Evolutionary conservation across 2,113 vertebrate species (phyloP).

Genomic region (Megaleporinus macrocephalus): DNA sequence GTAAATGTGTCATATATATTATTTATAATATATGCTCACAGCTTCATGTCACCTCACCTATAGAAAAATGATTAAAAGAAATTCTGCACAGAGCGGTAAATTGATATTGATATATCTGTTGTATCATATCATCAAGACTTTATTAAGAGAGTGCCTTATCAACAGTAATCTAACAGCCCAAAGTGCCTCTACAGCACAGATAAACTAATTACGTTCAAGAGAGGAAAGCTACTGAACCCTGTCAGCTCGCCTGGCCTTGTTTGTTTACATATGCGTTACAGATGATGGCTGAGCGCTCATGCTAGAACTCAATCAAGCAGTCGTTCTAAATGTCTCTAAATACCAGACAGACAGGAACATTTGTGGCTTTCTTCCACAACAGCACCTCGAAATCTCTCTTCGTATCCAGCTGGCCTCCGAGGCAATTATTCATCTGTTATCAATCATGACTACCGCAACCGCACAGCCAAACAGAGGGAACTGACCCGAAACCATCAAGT

Average conservation of each 20-base stretch:
- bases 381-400: slow-evolving; percentile 29
- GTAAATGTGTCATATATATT: background rate
- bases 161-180: slow-evolving; percentile 17
- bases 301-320: slow-evolving; percentile 39
- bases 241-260: slow-evolving; percentile 43
- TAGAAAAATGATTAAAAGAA: background rate
- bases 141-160: too few species aligned
- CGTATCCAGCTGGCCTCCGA: slow-evolving; percentile 45
- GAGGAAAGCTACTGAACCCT: slow-evolving; percentile 12
- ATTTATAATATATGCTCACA: too few species aligned
- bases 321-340: slow-evolving; percentile 39
- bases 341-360: slow-evolving; percentile 53
- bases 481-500: slow-evolving; percentile 10
- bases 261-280: slow-evolving; percentile 45
- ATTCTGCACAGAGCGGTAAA: too few species aligned
- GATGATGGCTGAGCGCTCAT: slow-evolving; percentile 45
- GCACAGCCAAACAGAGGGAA: slow-evolving; percentile 22
- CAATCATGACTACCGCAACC: slow-evolving; percentile 42
- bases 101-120: too few species aligned
- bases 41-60: too few species aligned
- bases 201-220: slow-evolving; percentile 36
- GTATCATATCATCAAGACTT: too few species aligned
- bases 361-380: slow-evolving; percentile 44
- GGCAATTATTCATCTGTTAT: slow-evolving; percentile 34
- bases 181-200: slow-evolving; percentile 30